Base-by-base conservation (phyloP, 92 coral and sea anemone genomes). In the Phymanthus crucifer region DNA sequence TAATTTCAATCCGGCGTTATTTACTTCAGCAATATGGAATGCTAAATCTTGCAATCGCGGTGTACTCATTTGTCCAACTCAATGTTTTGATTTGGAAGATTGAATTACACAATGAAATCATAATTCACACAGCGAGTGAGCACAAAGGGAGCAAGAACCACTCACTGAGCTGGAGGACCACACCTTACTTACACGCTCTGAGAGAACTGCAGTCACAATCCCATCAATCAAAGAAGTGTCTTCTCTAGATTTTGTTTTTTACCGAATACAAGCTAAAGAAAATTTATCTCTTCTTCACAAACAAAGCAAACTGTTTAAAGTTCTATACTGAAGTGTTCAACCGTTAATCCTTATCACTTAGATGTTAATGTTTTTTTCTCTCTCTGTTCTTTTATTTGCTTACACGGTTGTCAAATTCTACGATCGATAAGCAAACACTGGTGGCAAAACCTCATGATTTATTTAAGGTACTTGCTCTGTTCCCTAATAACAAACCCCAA, bases 381-480 rank as follows among this genome's bases (percentile, higher is more conserved):
- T 37, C n/a, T n/a, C n/a, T n/a, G n/a, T n/a, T 54, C 0, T 35
- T 37, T 69, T 8, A n/a, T n/a, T 34, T 77, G 81, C 47, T 77
- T 40, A 77, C 46, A 21, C 54, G 46, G 46, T 52, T 18, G 54
- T 4, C 23, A 37, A 77, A 56, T 61, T 77, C 72, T 61, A 31
- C 34, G 56, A 37, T 65, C 68, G 1, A 54, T 52, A 36, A 37
- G 81, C 24, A 38, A 57, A 58, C 56, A 64, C 81, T 57, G 81
- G 81, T 77, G 81, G 72, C 81, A 36, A 32, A 32, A 12, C 32
- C 36, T 58, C 79, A 78, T 88, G 61, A 83, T 74, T 88, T 72
- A 83, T 88, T 88, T 29, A 88, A 78, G 52, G 10, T 46, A 52
- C 27, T 47, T 38, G 84, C 84, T 83, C n/a, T 83, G 81, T 81